Conservation (phyloP, 2,113 vertebrate genomes). For the Lasiurus borealis region DNA sequence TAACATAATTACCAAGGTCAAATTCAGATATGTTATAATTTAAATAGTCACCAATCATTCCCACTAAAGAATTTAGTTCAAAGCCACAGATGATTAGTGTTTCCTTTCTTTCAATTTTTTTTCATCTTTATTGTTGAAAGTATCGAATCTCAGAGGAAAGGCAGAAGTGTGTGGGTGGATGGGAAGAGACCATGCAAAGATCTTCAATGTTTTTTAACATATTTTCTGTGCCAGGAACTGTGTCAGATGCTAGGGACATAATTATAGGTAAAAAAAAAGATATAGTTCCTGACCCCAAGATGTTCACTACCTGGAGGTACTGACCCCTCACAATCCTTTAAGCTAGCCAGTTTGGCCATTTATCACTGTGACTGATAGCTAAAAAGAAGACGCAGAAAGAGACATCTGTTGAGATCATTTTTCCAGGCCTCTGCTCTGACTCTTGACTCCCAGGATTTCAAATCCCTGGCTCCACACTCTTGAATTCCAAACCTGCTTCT, state of each 20-base stretch:
- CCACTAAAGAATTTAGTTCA: neutral
- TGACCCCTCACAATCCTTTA: slow-evolving; percentile 22
- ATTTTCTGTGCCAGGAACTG: neutral
- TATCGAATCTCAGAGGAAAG: no score
- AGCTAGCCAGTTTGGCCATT: neutral
- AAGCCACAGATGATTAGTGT: neutral
- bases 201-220: neutral
- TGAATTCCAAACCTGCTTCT: slow-evolving; percentile 53
- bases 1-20: slow-evolving; percentile 35
- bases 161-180: no score
- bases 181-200: no score
- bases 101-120: neutral
- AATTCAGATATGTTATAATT: slow-evolving; percentile 15
- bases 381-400: neutral
- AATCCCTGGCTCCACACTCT: neutral
- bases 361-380: slow-evolving; percentile 39
- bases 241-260: neutral
- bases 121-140: no score
- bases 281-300: neutral
- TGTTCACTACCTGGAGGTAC: slow-evolving; percentile 3
- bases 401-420: slow-evolving; percentile 48
- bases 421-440: slow-evolving; percentile 20
- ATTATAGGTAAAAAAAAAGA: neutral
- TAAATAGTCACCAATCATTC: slow-evolving; percentile 18
- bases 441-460: slow-evolving; percentile 38